Evolutionary conservation across 1,140 invertebrate species (phyloP).

Genomic region (Aphaenogaster floridana): DNA sequence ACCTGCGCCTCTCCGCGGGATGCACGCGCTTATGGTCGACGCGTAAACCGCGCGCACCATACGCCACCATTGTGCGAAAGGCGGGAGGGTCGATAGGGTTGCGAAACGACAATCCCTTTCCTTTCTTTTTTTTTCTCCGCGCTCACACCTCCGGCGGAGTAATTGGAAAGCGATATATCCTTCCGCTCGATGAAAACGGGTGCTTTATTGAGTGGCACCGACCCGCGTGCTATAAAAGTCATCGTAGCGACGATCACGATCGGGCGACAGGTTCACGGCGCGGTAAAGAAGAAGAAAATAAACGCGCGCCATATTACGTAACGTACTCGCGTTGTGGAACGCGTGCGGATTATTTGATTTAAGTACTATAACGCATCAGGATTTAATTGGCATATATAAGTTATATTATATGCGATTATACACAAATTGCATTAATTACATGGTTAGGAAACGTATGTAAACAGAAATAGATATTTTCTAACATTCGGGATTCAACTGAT

Average conservation of each 20-base stretch:
- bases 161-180: slow-evolving; percentile 81
- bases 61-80: slow-evolving; percentile 43
- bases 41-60: slow-evolving; percentile 41
- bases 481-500: not conserved
- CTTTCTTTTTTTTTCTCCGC: slow-evolving; percentile 26
- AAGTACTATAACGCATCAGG: not conserved
- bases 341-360: not conserved
- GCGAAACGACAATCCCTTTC: slow-evolving; percentile 52
- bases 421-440: not conserved
- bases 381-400: not conserved
- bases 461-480: not conserved
- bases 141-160: slow-evolving; percentile 65
- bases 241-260: slow-evolving; percentile 23
- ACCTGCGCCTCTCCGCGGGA: slow-evolving; percentile 71
- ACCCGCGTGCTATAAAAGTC: slow-evolving; percentile 54
- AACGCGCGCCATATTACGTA: not conserved
- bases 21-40: slow-evolving; percentile 52
- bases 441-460: not conserved
- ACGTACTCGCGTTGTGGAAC: not conserved
- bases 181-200: slow-evolving; percentile 75
- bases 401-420: not conserved
- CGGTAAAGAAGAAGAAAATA: slow-evolving; percentile 10
- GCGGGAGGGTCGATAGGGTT: slow-evolving; percentile 67
- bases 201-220: slow-evolving; percentile 72
- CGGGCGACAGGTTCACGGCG: slow-evolving; percentile 59